Evolutionary conservation across 1,140 invertebrate species (phyloP), one percentile per base, ranked within the genome.

Genomic region (Drosophila rhopaloa): DNA sequence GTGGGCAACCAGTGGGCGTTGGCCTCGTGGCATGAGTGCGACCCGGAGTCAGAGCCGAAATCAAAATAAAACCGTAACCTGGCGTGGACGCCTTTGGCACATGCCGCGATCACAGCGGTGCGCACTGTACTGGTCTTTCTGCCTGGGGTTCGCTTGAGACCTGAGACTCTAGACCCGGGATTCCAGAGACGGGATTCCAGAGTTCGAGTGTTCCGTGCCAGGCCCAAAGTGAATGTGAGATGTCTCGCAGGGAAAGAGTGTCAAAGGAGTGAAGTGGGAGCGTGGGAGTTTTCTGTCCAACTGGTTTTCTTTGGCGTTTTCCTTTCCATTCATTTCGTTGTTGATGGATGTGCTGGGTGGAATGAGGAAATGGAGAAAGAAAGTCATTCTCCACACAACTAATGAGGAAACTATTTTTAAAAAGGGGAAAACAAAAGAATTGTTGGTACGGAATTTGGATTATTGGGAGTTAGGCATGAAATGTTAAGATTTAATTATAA

Each of bases 51-150:
- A 6, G 41, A 57, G 50, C 6, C 27, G 48, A 38, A 70, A 68
- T 70, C 63, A 70, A 46, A 70, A 56, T 47, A 32, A 37, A 48
- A 14, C 51, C 66, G 48, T 60, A 43, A 53, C 60, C 66, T 37
- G 68, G 56, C 24, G 43, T 40, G 68, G 63, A 63, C 68, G 79
- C 63, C 79, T 88, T 88, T 76, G 83, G 83, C 83, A 86, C 83
- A 86, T 88, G 83, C 79, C 83, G 83, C 79, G 83, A 79, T 88
- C 83, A 88, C 83, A 86, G 71, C 83, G 70, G 83, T 79, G 79
- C 46, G 56, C 70, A 78, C 79, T 43, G 65, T 32, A 38, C 65
- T 65, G 65, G 65, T 68, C 75, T 81, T 68, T 85, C 62, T 61
- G 79, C 79, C 83, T 86, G 83, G 82, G 83, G 79, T 88, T 85